Conservation (phyloP, 1,140 invertebrate species). For the Meteorus sp. region DNA sequence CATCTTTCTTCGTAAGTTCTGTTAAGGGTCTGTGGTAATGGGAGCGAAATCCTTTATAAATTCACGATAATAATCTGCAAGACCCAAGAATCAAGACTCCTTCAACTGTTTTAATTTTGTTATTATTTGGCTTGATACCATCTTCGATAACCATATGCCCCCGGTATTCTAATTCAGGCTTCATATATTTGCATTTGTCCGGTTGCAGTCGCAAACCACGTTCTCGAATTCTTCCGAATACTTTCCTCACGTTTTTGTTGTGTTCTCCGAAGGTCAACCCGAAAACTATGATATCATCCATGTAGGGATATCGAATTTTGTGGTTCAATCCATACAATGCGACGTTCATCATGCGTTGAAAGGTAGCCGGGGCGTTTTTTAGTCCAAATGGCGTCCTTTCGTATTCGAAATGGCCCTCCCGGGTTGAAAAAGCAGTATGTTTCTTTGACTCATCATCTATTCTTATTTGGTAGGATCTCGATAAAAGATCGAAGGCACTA, state of each 20-base stretch:
- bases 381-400: background rate
- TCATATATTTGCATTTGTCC: slow-evolving; percentile 2
- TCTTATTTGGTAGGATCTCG: background rate
- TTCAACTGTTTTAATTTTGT: background rate
- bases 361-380: background rate
- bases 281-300: background rate
- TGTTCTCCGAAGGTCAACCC: background rate
- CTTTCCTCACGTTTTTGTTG: background rate
- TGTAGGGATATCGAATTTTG: background rate
- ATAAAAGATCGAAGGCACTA: background rate
- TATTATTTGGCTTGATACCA: background rate
- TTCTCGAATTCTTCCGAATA: background rate
- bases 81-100: background rate
- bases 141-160: background rate
- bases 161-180: background rate
- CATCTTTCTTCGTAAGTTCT: background rate
- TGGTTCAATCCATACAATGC: background rate
- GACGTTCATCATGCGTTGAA: background rate
- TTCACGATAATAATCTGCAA: background rate
- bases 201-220: background rate
- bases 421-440: slow-evolving; percentile 1
- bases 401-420: background rate
- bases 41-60: slow-evolving; percentile 6
- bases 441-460: background rate
- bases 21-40: background rate